These are phyloP conservation scores for Drosophila trapezifrons DNA, from an alignment of 1,140 invertebrate species.

Conservation along the genomic window DNA sequence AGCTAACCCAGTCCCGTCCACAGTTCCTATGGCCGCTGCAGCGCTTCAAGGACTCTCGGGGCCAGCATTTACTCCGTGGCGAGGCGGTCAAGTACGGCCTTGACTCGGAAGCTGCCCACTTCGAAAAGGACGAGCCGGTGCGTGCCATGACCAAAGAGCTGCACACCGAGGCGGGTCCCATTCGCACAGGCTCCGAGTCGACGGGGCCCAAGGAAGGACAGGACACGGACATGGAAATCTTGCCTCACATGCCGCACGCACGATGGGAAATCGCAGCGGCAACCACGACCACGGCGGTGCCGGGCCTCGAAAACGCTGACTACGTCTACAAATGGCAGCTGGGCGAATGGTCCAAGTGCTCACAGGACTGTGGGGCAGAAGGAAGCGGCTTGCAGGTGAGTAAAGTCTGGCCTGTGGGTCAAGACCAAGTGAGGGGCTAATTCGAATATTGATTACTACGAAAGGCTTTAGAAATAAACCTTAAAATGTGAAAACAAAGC, in stretches of 20 bases:
- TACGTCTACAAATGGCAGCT: conserved; percentile 91
- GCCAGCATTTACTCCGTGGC: conserved; percentile 85
- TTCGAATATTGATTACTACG: neutral
- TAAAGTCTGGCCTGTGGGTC: neutral
- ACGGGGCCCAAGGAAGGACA: neutral
- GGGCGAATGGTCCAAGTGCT: conserved; percentile 94
- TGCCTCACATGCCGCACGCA: conserved; percentile 67
- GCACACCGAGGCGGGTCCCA: conserved; percentile 41
- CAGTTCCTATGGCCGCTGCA: conserved; percentile 90
- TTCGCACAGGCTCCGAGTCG: conserved; percentile 4
- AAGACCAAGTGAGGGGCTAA: neutral
- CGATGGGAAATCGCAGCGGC: conserved; percentile 61
- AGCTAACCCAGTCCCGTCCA: conserved; percentile 28
- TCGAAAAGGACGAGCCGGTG: conserved; percentile 74
- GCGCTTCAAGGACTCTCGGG: conserved; percentile 87
- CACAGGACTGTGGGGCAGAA: conserved; percentile 92
- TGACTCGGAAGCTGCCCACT: conserved; percentile 63
- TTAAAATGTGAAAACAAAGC: no score
- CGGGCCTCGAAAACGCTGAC: conserved; percentile 79
- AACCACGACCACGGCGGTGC: conserved; percentile 18
- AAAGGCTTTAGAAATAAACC: neutral
- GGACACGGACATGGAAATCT: conserved; percentile 29
- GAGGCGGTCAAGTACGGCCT: conserved; percentile 73
- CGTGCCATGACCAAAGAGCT: conserved; percentile 58
- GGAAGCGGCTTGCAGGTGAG: conserved; percentile 85